Percentiles rank a stretch among this genome's conserved stretches.
These are phyloP conservation scores for Pantala flavescens DNA, from an alignment of 1,140 invertebrate species.

Conservation along the genomic window DNA sequence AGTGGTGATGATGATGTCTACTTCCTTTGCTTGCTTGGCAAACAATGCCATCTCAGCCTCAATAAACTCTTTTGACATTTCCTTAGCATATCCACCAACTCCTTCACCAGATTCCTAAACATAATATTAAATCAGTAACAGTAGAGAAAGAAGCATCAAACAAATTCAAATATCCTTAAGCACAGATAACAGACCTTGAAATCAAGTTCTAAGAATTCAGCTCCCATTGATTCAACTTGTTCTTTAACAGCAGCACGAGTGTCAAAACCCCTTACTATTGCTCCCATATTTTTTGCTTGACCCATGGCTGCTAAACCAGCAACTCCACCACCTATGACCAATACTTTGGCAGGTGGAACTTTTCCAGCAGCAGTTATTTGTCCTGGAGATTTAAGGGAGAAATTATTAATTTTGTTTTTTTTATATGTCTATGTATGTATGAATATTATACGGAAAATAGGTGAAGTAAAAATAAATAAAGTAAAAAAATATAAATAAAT, in stretches of 20 bases:
- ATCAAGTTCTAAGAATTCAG: slow-evolving; percentile 70
- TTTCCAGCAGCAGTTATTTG: slow-evolving; percentile 80
- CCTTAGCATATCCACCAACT: slow-evolving; percentile 76
- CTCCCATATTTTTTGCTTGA: slow-evolving; percentile 80
- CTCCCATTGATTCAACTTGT: slow-evolving; percentile 80
- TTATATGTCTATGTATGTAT: too few species aligned
- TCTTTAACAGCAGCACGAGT: slow-evolving; percentile 77
- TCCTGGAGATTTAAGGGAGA: slow-evolving; percentile 36
- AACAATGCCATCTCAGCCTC: slow-evolving; percentile 78
- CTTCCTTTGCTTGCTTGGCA: slow-evolving; percentile 71
- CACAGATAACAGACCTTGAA: slow-evolving; percentile 43
- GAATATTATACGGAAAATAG: too few species aligned
- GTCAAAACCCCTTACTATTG: slow-evolving; percentile 79
- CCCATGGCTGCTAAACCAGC: slow-evolving; percentile 77
- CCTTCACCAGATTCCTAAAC: slow-evolving; percentile 72
- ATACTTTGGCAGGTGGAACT: slow-evolving; percentile 73
- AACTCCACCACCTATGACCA: slow-evolving; percentile 82
- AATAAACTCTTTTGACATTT: slow-evolving; percentile 83
- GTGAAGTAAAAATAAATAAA: too few species aligned
- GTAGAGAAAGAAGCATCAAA: too few species aligned
- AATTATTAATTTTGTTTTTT: not conserved
- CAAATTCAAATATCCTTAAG: too few species aligned
- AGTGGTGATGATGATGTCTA: slow-evolving; percentile 74
- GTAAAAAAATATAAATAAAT: too few species aligned
- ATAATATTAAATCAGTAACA: too few species aligned